phyloP scores from a whole-genome alignment of 2,888 invertebrate species.

The Pocota personata region DNA sequence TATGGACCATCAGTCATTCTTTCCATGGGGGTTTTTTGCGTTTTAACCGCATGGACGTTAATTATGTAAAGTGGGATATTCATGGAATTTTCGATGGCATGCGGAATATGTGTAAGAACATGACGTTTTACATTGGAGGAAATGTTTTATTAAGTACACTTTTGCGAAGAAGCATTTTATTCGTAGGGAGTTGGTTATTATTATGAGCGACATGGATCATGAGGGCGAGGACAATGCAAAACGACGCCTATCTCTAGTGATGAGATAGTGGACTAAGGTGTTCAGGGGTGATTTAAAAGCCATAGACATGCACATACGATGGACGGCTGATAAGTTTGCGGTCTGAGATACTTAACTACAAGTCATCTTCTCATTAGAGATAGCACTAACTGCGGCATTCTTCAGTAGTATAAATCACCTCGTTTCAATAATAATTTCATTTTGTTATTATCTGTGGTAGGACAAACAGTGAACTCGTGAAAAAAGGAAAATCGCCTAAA shows the following conservation, averaged over 20 bases:
- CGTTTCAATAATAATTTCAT: too few relatives aligned
- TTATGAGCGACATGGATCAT: neutral
- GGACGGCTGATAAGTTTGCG: too few relatives aligned
- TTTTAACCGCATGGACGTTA: slow-evolving; percentile 13
- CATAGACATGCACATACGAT: too few relatives aligned
- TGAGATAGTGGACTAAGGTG: too few relatives aligned
- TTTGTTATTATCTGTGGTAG: too few relatives aligned
- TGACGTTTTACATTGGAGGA: neutral
- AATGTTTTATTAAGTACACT: slow-evolving; percentile 3
- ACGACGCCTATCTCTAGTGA: neutral
- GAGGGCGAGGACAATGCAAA: neutral
- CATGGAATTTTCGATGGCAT: slow-evolving; percentile 13
- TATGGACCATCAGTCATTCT: slow-evolving; percentile 24
- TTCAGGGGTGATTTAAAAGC: too few relatives aligned
- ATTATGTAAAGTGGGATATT: slow-evolving; percentile 13
- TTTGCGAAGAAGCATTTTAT: neutral
- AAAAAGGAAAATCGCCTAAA: too few relatives aligned
- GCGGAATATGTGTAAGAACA: slow-evolving; percentile 10
- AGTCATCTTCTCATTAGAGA: too few relatives aligned
- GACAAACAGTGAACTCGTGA: too few relatives aligned
- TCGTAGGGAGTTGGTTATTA: neutral
- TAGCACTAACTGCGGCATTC: too few relatives aligned
- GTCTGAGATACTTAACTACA: too few relatives aligned
- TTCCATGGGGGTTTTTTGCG: neutral
- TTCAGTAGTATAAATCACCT: too few relatives aligned